Base-by-base conservation (phyloP, 2,888 invertebrate genomes). In the Disparrhopalites patrizii region DNA sequence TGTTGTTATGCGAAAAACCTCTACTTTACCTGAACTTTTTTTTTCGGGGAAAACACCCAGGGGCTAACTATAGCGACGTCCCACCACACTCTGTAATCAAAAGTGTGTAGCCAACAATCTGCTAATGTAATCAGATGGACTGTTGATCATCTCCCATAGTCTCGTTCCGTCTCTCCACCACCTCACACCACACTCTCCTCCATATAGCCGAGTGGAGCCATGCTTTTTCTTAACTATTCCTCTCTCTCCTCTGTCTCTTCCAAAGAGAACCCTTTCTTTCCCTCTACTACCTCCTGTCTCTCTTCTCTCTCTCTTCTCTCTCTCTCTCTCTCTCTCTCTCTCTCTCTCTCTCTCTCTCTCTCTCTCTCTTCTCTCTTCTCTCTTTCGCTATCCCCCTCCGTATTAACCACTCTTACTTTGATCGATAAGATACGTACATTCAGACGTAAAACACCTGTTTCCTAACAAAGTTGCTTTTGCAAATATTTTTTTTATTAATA, bases 41-140 rank as follows among this genome's bases (percentile, higher is more conserved):
- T 62, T 63, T 63, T 55, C 62, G 62, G 63, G 63, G 63, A 55
- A 63, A 63, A 63, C 56, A 56, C 63, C 63, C 56, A 56, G 43
- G 55, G 63, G 63, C 56, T 56, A 56, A 63, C 55, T 47, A 20
- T 52, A 25, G 25, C 27, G 58, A 43, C 47, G 58, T 30, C 28
- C 40, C 57, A 28, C n/a, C 40, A 23, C 27, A 18, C 30, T 27
- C 55, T 23, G 5, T 31, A 13, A 56, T 20, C 36, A 56, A 56
- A 25, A 36, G 36, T 27, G 40, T 27, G 28, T 25, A 40, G 58
- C 25, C 40, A 40, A 40, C 58, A 40, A 40, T 40, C 47, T 38
- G 27, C 58, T 47, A 31, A 54, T 58, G 28, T 38, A 58, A 40
- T 28, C 43, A 58, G 28, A 58, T 58, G 31, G 30, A 40, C 47